Conservation (phyloP, 1,140 invertebrate genomes). For the Drosophila ambigua region DNA sequence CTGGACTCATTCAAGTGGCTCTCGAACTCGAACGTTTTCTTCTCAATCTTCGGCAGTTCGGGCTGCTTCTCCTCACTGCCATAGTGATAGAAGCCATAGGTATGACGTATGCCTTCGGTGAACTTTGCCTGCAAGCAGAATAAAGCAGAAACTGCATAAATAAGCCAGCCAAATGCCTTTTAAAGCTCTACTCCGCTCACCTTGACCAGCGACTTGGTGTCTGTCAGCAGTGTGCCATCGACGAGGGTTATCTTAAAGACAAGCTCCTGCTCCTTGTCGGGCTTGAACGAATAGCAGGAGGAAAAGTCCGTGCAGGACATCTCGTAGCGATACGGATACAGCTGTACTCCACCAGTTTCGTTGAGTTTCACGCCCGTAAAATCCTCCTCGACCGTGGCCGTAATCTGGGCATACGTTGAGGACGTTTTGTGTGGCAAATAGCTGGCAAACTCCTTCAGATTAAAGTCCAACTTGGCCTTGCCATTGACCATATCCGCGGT, state of each 20-base stretch:
- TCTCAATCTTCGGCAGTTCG: slow-evolving; percentile 53
- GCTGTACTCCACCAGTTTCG: slow-evolving; percentile 88
- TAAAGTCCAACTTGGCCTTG: slow-evolving; percentile 88
- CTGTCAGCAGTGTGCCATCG: slow-evolving; percentile 59
- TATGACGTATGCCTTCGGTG: slow-evolving; percentile 84
- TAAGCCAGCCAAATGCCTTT: not conserved
- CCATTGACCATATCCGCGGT: slow-evolving; percentile 90
- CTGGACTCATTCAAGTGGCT: slow-evolving; percentile 68
- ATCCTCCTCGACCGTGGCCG: slow-evolving; percentile 90
- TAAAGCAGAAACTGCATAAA: too few relatives aligned
- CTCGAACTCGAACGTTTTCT: slow-evolving; percentile 50
- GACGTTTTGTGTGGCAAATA: slow-evolving; percentile 84
- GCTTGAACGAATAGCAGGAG: slow-evolving; percentile 94
- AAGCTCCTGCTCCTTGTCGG: slow-evolving; percentile 90
- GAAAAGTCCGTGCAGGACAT: slow-evolving; percentile 89
- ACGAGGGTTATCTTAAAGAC: slow-evolving; percentile 65
- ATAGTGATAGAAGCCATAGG: slow-evolving; percentile 35
- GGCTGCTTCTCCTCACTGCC: slow-evolving; percentile 22
- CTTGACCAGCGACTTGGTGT: slow-evolving; percentile 86
- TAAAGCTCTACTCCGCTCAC: slow-evolving; percentile 66
- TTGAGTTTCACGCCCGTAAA: slow-evolving; percentile 91
- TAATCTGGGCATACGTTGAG: slow-evolving; percentile 84
- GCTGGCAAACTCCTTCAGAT: slow-evolving; percentile 86
- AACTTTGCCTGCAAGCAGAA: slow-evolving; percentile 84
- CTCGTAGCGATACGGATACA: slow-evolving; percentile 93